phyloP scores from a whole-genome alignment of 2,888 invertebrate species.

The Lasioglossum zephyrum region DNA sequence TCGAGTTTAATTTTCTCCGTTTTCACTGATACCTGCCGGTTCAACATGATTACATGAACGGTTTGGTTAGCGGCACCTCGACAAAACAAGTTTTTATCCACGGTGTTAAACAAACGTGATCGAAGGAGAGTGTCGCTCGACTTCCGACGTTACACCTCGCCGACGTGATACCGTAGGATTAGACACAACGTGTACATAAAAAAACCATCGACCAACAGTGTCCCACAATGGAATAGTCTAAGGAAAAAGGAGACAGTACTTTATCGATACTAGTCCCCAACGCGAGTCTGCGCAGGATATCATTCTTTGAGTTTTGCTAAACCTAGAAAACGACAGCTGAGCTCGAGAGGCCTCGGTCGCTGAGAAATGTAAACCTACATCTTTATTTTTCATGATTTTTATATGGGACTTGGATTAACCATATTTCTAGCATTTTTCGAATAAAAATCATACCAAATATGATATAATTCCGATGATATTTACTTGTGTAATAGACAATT shows the following conservation, averaged over 20 bases:
- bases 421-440: too few relatives aligned
- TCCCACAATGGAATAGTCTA: background rate
- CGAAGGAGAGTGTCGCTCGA: background rate
- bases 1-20: background rate
- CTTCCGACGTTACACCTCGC: background rate
- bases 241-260: background rate
- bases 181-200: background rate
- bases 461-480: too few relatives aligned
- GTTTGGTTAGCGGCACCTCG: background rate
- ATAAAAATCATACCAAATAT: too few relatives aligned
- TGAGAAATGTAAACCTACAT: too few relatives aligned
- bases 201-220: background rate
- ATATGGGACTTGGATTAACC: too few relatives aligned
- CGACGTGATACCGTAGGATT: background rate
- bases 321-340: too few relatives aligned
- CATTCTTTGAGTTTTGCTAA: too few relatives aligned
- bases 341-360: too few relatives aligned
- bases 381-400: too few relatives aligned
- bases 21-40: slow-evolving; percentile 19
- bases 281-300: too few relatives aligned
- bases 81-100: background rate
- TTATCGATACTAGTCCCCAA: too few relatives aligned
- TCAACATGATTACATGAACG: background rate
- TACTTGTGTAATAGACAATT: too few relatives aligned
- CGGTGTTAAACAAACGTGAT: background rate